Percentiles rank a stretch among this genome's conserved stretches.
Evolutionary conservation across 2,113 vertebrate genomes (phyloP).

Genomic region (Chlorocebus sabaeus): DNA sequence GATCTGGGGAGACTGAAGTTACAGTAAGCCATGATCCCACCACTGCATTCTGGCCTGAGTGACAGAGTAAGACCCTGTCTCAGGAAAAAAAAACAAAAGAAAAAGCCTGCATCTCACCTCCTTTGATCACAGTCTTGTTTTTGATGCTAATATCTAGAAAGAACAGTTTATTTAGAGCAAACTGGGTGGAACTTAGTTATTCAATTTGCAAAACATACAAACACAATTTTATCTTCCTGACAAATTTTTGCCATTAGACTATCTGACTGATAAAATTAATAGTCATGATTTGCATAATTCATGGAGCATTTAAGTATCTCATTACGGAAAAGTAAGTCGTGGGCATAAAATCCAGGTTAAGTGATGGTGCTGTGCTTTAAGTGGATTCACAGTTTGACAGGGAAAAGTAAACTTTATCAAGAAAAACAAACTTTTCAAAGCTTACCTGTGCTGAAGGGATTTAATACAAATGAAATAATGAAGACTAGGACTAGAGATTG

Average conservation of each 20-base stretch:
- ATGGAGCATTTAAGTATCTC: not conserved
- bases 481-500: not conserved
- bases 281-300: not conserved
- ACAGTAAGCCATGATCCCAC: no score
- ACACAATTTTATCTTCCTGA: not conserved
- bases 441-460: not conserved
- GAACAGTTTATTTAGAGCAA: not conserved
- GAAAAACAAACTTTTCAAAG: not conserved
- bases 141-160: not conserved
- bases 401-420: not conserved
- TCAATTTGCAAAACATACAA: not conserved
- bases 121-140: not conserved
- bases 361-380: not conserved
- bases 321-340: not conserved
- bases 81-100: no score
- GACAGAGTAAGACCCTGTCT: no score
- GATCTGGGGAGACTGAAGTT: no score
- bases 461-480: not conserved
- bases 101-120: not conserved
- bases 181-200: not conserved
- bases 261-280: conserved; percentile 14
- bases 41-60: no score
- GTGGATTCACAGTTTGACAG: not conserved
- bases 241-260: not conserved
- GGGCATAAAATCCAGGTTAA: not conserved